These are phyloP conservation scores for Gryllus longicercus DNA, from an alignment of 2,888 invertebrate species.

Conservation along the genomic window DNA sequence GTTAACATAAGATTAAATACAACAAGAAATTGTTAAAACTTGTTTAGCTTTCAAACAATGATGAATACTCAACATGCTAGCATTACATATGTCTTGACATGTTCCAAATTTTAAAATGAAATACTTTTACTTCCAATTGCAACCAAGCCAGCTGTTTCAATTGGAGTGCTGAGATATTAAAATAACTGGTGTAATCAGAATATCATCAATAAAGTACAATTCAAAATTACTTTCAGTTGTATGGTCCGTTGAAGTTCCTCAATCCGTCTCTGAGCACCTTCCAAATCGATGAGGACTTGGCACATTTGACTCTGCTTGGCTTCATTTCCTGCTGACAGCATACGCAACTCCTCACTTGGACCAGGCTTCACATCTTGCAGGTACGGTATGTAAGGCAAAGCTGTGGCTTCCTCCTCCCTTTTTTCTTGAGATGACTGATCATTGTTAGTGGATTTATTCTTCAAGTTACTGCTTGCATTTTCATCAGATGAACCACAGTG, in stretches of 20 bases:
- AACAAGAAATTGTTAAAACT: too few species aligned
- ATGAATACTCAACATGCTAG: too few species aligned
- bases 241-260: constrained; percentile 67
- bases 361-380: constrained; percentile 38
- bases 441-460: too few species aligned
- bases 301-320: constrained; percentile 47
- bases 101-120: neutral
- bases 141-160: neutral
- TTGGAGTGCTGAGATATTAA: neutral
- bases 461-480: too few species aligned
- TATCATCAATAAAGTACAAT: neutral
- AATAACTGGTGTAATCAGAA: neutral
- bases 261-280: constrained; percentile 64
- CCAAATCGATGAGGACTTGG: constrained; percentile 55
- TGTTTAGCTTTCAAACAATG: too few species aligned
- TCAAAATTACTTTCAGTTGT: constrained; percentile 54
- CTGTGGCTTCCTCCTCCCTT: too few species aligned
- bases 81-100: neutral
- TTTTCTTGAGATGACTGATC: too few species aligned
- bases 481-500: too few species aligned
- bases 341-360: constrained; percentile 52
- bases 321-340: constrained; percentile 47
- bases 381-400: neutral
- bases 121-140: neutral
- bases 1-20: too few species aligned